Base-by-base conservation (phyloP, 2,113 vertebrate species). In the Mesocricetus auratus region DNA sequence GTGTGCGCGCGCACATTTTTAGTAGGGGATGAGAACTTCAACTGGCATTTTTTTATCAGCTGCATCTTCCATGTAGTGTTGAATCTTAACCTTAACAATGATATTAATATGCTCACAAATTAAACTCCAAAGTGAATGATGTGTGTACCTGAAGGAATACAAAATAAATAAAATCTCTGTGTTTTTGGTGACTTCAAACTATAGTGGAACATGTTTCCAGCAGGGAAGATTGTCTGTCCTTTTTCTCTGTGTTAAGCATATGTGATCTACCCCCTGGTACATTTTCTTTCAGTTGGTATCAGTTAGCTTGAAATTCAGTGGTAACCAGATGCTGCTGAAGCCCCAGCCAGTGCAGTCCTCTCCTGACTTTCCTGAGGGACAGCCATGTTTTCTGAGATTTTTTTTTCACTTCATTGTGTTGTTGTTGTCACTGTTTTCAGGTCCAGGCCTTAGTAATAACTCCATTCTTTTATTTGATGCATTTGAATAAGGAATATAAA, bases 311-410 rank as follows among this genome's bases (percentile, higher is more conserved):
- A 93, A 74, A 89, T 66, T 75, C 42, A 33, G 19, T 96, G 58
- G 75, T 58, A 93, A 83, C 31, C 68, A 93, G 74, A 83, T 93
- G 92, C 62, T 92, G 33, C 47, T 92, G 24, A 21, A 75, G 45
- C 36, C n/a, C 94, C 36, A 74, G 39, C 42, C 89, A 89, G n/a
- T 89, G 42, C 91, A 58, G 1, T 47, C 7, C 21, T 94, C 16
- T 82, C 33, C 26, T 58, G 93, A 91, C 56, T 92, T 93, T 96
- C 73, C 94, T 93, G 90, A 96, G 95, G 68, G 87, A 6, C 62
- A 85, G 85, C 56, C 64, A 79, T 11, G 5, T 64, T 86, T 62
- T 89, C 64, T 82, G 53, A 95, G 66, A 77, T 73, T 95, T 86
- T 90, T 86, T 90, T 86, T 17, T 96, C 24, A 39, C 53, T 79